Evolutionary conservation across 2,797 vertebrate genomes (phyloP).

Genomic region (Acipenser oxyrinchus): DNA sequence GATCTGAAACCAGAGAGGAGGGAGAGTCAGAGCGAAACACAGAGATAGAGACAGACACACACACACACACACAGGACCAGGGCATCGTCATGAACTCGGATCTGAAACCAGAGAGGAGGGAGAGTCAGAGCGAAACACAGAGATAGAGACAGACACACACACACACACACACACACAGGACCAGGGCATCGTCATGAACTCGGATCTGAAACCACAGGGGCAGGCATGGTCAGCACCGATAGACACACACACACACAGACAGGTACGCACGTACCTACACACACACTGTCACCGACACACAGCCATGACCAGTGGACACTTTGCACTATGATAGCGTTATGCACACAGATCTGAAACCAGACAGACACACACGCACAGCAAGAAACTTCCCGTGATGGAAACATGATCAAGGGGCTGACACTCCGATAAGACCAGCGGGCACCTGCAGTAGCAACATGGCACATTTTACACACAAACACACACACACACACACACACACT

Average conservation of each 20-base stretch:
- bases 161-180: slow-evolving; percentile 21
- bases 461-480: too few relatives aligned
- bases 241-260: background rate
- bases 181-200: slow-evolving; percentile 60
- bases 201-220: slow-evolving; percentile 45
- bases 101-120: slow-evolving; percentile 36
- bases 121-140: background rate
- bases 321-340: slow-evolving; percentile 53
- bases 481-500: too few relatives aligned
- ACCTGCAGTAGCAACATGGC: too few relatives aligned
- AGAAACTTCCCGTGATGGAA: too few relatives aligned
- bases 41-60: background rate
- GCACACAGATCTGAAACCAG: slow-evolving; percentile 54
- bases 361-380: background rate
- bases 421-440: background rate
- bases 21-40: background rate
- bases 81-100: slow-evolving; percentile 59
- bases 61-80: slow-evolving; percentile 35
- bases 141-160: background rate
- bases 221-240: background rate
- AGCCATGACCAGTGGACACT: slow-evolving; percentile 51
- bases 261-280: background rate
- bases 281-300: background rate
- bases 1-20: slow-evolving; percentile 57
- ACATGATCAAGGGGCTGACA: too few relatives aligned